These are phyloP conservation scores for Heteractis magnifica DNA, from an alignment of 92 coral and sea anemone species.

Conservation along the genomic window DNA sequence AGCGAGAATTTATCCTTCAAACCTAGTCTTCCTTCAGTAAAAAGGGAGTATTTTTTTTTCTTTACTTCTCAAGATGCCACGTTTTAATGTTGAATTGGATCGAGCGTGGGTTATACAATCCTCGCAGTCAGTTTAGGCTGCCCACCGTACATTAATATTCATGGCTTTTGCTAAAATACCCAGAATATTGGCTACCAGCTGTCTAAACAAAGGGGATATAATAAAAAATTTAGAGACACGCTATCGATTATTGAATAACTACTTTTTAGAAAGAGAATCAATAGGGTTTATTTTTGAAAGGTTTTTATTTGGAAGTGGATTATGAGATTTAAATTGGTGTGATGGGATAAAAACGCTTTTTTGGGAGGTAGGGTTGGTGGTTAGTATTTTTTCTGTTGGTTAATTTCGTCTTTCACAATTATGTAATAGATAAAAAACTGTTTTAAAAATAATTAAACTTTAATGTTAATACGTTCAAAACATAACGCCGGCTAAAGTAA, in stretches of 20 bases:
- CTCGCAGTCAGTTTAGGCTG: background rate
- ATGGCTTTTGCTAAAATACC: background rate
- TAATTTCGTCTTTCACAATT: too few species aligned
- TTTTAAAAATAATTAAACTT: too few species aligned
- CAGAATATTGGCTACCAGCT: background rate
- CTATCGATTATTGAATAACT: constrained; percentile 3
- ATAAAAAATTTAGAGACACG: background rate
- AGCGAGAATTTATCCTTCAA: background rate
- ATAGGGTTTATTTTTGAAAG: background rate
- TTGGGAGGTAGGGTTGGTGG: too few species aligned
- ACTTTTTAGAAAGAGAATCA: background rate
- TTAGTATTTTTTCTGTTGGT: too few species aligned
- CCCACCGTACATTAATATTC: background rate
- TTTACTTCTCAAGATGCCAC: background rate
- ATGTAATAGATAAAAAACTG: too few species aligned
- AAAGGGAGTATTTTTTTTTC: background rate
- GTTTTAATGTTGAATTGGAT: background rate
- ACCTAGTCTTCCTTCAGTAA: background rate
- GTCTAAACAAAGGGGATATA: background rate
- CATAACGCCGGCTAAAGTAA: too few species aligned
- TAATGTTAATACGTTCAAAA: too few species aligned
- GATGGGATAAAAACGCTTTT: background rate
- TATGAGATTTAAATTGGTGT: background rate
- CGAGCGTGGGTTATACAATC: background rate
- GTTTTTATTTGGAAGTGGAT: background rate